A percentile compares a stretch with the other conserved stretches of the same genome.
These are phyloP conservation scores for Leptobrachium leishanense DNA, from an alignment of 2,113 vertebrate species.

Conservation along the genomic window DNA sequence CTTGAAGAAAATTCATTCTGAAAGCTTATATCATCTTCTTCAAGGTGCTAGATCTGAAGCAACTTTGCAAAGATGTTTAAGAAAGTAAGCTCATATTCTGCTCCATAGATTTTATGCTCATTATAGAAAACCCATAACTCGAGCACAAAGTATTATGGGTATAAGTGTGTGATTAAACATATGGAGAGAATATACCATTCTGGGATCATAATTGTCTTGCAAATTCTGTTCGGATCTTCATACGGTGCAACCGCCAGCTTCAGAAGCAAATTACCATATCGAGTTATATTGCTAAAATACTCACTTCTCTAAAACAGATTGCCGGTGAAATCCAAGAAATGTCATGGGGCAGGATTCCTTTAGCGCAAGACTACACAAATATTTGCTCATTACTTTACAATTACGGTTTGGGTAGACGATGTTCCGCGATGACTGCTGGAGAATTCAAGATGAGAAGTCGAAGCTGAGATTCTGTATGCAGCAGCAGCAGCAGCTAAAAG, in stretches of 20 bases:
- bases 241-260: constrained; percentile 1
- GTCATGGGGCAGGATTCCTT: constrained; percentile 6
- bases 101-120: constrained; percentile 18
- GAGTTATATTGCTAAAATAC: constrained; percentile 26
- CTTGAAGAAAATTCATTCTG: neutral
- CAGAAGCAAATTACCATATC: constrained; percentile 8
- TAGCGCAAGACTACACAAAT: constrained; percentile 17
- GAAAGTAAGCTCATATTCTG: constrained; percentile 12
- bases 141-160: constrained; percentile 17
- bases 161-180: constrained; percentile 1
- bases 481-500: too few relatives aligned
- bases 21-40: neutral
- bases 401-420: constrained; percentile 19
- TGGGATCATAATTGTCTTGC: constrained; percentile 22
- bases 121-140: constrained; percentile 30
- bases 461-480: neutral
- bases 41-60: constrained; percentile 30
- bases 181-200: constrained; percentile 1
- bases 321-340: constrained; percentile 22
- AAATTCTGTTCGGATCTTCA: neutral
- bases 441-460: neutral
- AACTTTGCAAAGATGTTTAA: constrained; percentile 10
- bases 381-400: constrained; percentile 38
- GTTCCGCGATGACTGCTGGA: neutral
- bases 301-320: constrained; percentile 3